Conservation (phyloP, 2,113 vertebrate genomes). For the Hystrix brachyura region DNA sequence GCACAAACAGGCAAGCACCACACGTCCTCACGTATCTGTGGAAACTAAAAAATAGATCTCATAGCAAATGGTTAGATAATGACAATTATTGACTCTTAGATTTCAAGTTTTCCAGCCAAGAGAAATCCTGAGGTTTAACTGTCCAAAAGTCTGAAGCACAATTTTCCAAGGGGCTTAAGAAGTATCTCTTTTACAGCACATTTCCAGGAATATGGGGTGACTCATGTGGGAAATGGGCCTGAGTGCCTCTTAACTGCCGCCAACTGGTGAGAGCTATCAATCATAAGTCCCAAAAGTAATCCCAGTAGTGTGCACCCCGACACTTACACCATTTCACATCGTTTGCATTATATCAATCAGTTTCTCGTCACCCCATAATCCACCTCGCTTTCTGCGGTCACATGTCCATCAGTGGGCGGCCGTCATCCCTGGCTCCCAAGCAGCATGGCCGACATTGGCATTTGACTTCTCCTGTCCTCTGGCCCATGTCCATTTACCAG, state of each 20-base stretch:
- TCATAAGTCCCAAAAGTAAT: neutral
- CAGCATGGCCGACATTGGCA: neutral
- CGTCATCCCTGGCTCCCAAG: neutral
- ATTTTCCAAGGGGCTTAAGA: neutral
- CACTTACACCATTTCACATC: neutral
- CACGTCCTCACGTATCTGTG: neutral
- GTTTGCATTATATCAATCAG: neutral
- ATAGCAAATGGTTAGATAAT: too few relatives aligned
- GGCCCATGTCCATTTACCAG: neutral
- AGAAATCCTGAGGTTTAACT: neutral
- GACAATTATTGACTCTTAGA: too few relatives aligned
- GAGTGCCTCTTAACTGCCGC: neutral
- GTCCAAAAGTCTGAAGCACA: neutral
- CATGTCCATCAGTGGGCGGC: accelerated
- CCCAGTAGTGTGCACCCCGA: neutral
- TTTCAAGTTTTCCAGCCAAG: neutral
- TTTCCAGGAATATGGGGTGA: neutral
- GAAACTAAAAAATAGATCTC: neutral
- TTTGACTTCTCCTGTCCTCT: too few relatives aligned
- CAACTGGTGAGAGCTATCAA: neutral
- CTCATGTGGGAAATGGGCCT: neutral
- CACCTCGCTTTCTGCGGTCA: accelerated
- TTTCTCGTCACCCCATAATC: neutral
- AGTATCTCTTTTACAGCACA: neutral
- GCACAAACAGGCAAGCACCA: neutral